Evolutionary conservation across 2,113 vertebrate species (phyloP).

Genomic region (Tetrao urogallus): DNA sequence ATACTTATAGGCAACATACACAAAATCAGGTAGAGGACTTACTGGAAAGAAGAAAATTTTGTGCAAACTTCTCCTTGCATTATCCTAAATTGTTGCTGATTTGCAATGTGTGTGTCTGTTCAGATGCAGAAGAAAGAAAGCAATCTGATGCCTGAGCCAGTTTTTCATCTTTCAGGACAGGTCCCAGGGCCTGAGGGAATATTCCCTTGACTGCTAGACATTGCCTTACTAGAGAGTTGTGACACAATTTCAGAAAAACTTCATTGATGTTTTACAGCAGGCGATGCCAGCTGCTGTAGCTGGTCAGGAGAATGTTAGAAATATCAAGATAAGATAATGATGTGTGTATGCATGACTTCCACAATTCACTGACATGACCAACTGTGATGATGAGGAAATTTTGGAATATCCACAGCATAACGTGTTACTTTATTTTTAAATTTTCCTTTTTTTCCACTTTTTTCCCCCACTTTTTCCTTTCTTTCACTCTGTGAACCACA

Average conservation of each 20-base stretch:
- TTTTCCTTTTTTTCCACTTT: background rate
- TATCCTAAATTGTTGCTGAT: background rate
- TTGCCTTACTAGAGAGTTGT: background rate
- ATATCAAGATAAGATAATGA: background rate
- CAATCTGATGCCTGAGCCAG: background rate
- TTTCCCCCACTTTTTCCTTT: background rate
- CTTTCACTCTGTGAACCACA: background rate
- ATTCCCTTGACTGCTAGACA: background rate
- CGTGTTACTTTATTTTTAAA: background rate
- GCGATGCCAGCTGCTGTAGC: background rate
- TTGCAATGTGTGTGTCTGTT: background rate
- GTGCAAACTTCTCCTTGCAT: background rate
- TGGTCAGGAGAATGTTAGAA: background rate
- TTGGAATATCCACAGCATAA: background rate
- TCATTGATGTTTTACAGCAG: background rate
- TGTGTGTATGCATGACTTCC: background rate
- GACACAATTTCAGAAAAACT: background rate
- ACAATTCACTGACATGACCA: background rate
- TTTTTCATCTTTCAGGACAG: background rate
- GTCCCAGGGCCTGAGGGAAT: background rate
- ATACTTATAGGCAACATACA: background rate
- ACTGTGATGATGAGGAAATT: background rate
- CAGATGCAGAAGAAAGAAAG: background rate
- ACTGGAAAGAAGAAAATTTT: background rate
- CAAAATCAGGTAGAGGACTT: background rate